Conservation (phyloP, 2,888 invertebrate species). For the Julus scanicus region DNA sequence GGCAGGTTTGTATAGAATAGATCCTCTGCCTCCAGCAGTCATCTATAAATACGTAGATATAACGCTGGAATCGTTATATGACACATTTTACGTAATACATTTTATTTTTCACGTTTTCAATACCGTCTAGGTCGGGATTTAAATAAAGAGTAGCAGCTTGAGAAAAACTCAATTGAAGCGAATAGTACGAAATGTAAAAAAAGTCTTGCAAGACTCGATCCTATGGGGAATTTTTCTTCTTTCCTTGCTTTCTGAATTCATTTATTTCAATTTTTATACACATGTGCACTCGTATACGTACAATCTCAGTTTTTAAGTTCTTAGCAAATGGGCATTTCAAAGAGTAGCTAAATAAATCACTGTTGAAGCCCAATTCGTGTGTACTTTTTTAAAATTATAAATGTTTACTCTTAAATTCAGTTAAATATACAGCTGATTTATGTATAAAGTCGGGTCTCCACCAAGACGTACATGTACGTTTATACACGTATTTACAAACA, state of each 20-base stretch:
- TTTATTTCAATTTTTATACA: neutral
- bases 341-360: no score
- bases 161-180: slow-evolving; percentile 2
- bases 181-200: neutral
- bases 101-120: neutral
- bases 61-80: neutral
- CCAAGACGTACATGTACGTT: no score
- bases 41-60: neutral
- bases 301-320: neutral
- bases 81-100: neutral
- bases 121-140: neutral
- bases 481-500: no score
- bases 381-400: no score
- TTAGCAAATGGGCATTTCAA: no score
- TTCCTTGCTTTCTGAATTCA: neutral
- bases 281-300: neutral
- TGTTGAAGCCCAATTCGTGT: no score
- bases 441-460: no score
- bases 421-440: no score
- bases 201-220: neutral
- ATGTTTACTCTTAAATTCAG: no score
- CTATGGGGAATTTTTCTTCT: neutral
- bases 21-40: neutral
- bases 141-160: slow-evolving; percentile 14
- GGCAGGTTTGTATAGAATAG: neutral